Conservation (phyloP, 37 sponge, comb jelly and placozoan species). For the Agelas oroides region DNA sequence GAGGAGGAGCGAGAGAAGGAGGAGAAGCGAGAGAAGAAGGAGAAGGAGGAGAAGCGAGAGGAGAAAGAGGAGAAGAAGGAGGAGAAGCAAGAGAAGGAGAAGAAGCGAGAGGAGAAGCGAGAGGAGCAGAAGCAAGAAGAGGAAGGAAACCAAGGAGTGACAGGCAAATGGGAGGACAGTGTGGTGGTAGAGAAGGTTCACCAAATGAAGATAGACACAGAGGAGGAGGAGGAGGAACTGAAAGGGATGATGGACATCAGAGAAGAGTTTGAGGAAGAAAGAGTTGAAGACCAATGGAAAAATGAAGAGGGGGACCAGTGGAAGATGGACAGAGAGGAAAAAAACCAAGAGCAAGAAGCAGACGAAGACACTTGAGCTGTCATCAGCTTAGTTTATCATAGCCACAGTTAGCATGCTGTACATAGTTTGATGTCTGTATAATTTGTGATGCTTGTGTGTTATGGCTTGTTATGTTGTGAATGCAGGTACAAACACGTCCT, state of each 20-base stretch:
- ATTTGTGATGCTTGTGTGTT: no score
- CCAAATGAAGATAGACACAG: not conserved
- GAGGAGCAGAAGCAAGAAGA: not conserved
- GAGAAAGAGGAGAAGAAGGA: not conserved
- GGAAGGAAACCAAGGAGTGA: no score
- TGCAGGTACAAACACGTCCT: no score
- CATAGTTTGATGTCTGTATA: no score
- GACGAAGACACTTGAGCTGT: no score
- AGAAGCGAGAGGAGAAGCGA: not conserved
- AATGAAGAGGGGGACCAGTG: not conserved
- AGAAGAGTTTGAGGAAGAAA: not conserved
- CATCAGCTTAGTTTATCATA: no score
- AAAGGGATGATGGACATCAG: not conserved
- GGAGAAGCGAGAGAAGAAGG: constrained; percentile 7
- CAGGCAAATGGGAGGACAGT: no score
- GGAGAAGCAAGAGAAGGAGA: not conserved
- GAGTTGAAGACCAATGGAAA: not conserved
- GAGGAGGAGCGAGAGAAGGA: constrained; percentile 5
- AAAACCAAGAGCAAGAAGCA: not conserved
- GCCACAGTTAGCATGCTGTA: no score
- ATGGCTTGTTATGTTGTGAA: no score
- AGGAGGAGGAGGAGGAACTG: not conserved
- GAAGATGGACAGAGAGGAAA: not conserved
- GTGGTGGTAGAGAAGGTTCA: no score
- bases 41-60: not conserved